A percentile compares a stretch with the other conserved stretches of the same genome.
Conservation (phyloP, 1,140 invertebrate species). For the Trichoplusia ni region DNA sequence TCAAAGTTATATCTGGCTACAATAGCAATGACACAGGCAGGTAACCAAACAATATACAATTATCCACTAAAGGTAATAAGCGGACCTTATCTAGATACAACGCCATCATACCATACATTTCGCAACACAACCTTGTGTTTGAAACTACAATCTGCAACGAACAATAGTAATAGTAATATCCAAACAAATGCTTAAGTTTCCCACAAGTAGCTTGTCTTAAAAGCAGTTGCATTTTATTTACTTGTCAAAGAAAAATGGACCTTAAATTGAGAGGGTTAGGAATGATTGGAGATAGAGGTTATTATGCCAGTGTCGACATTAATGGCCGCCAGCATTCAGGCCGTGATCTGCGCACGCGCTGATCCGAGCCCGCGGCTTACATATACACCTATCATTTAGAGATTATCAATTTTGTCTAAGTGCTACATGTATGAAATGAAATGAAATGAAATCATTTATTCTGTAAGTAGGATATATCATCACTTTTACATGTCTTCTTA, state of each 20-base stretch:
- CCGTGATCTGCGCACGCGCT: conserved; percentile 18
- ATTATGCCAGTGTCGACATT: conserved; percentile 33
- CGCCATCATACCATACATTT: conserved; percentile 25
- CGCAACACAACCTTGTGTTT: conserved; percentile 44
- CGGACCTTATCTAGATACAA: conserved; percentile 15
- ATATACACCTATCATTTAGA: neutral
- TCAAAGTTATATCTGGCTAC: neutral
- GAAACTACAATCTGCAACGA: conserved; percentile 24
- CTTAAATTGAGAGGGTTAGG: neutral
- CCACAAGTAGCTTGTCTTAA: conserved; percentile 45
- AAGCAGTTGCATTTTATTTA: conserved; percentile 3
- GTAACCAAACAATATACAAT: conserved; percentile 18
- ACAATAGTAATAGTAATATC: conserved; percentile 34
- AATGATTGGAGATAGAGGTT: neutral
- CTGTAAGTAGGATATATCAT: too few species aligned
- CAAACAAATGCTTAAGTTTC: conserved; percentile 45
- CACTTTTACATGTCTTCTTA: too few species aligned
- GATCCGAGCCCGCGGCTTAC: conserved; percentile 20
- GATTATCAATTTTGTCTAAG: neutral
- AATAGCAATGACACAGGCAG: conserved; percentile 5
- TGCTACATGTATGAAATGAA: conserved; percentile 2
- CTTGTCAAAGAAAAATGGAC: conserved; percentile 17
- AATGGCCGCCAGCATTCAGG: conserved; percentile 23
- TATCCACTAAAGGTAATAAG: conserved; percentile 21
- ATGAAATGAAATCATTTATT: too few species aligned